A percentile compares a stretch with the other conserved stretches of the same genome.
These are phyloP conservation scores for Rhabdomys pumilio DNA, from an alignment of 2,797 vertebrate genomes.

Conservation along the genomic window DNA sequence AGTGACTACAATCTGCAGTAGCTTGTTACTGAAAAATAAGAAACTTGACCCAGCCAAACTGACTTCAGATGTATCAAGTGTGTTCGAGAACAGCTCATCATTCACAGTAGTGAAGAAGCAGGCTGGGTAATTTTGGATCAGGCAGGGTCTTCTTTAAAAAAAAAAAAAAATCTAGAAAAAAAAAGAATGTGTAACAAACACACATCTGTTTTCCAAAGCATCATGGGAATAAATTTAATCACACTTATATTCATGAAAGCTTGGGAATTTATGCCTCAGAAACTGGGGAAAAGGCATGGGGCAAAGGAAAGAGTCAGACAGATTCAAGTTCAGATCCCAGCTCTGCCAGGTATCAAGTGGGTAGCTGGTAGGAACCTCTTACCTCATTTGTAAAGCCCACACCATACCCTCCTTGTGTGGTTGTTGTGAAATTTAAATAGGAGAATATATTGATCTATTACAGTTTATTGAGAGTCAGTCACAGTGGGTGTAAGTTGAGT, in stretches of 20 bases:
- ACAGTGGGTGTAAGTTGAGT: neutral
- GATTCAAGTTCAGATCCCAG: constrained; percentile 55
- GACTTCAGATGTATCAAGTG: neutral
- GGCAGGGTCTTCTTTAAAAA: neutral
- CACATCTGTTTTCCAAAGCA: constrained; percentile 1
- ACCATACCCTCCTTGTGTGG: neutral
- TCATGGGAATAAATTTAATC: neutral
- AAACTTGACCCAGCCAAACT: neutral
- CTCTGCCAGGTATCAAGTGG: neutral
- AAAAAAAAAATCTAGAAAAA: constrained; percentile 39
- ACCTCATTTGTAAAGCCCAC: constrained; percentile 8
- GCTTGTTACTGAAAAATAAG: neutral
- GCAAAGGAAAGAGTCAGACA: neutral
- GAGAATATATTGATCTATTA: neutral
- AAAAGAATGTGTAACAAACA: constrained; percentile 1
- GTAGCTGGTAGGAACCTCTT: neutral
- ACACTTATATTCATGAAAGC: neutral
- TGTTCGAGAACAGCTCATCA: neutral
- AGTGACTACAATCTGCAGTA: neutral
- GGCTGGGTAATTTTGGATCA: neutral
- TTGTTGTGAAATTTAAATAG: constrained; percentile 28
- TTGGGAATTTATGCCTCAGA: neutral
- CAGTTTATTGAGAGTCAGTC: neutral
- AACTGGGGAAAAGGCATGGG: neutral
- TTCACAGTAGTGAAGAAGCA: neutral